phyloP scores from a whole-genome alignment of 2,113 vertebrate genomes.

The Bubo scandiacus region DNA sequence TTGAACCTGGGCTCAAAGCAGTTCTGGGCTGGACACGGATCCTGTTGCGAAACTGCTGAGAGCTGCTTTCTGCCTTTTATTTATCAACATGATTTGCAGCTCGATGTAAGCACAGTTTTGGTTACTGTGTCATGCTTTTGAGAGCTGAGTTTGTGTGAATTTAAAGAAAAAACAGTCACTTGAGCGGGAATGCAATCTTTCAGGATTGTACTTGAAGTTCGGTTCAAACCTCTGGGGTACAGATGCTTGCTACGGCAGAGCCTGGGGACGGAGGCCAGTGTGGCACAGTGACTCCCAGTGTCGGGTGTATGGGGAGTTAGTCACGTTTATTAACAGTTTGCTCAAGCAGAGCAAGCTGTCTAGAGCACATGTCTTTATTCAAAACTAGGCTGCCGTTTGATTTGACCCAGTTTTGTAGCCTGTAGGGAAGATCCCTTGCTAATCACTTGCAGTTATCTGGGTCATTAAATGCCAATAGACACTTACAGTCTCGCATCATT shows the following conservation, averaged over 20 bases:
- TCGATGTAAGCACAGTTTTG: not conserved
- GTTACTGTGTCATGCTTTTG: not conserved
- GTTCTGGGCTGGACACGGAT: not conserved
- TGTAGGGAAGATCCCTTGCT: not conserved
- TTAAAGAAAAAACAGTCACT: not conserved
- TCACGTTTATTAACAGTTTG: not conserved
- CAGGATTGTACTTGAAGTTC: not conserved
- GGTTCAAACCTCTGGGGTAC: not conserved
- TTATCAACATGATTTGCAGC: not conserved
- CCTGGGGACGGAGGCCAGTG: accelerated
- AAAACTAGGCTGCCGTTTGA: not conserved
- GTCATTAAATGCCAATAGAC: not conserved
- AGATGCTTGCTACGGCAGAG: not conserved
- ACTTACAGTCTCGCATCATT: accelerated
- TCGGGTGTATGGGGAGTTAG: not conserved
- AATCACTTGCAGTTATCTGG: conserved; percentile 21
- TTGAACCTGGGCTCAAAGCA: not conserved
- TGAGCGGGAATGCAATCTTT: not conserved
- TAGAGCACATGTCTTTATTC: not conserved
- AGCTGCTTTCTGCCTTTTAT: not conserved
- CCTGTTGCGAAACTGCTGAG: not conserved
- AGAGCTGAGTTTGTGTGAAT: not conserved
- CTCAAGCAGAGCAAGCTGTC: not conserved
- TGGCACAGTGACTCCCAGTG: not conserved
- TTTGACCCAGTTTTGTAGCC: conserved; percentile 55